Evolutionary conservation across 2,113 vertebrate genomes (phyloP).

Genomic region (Silurus asotus): DNA sequence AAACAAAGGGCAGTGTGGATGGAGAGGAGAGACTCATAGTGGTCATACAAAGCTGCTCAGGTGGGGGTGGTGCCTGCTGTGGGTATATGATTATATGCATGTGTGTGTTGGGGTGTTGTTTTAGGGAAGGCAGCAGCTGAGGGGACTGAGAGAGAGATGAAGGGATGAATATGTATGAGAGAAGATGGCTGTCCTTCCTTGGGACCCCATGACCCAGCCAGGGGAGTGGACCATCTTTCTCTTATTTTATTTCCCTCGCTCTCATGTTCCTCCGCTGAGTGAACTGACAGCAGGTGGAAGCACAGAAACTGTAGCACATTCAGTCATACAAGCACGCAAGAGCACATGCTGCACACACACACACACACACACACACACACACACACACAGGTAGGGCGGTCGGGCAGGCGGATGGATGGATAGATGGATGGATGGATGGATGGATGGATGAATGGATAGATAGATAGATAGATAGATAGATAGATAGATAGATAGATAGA

Average conservation of each 20-base stretch:
- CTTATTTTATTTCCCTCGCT: conserved; percentile 6
- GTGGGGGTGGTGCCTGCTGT: conserved; percentile 24
- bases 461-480: too few species aligned
- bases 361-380: conserved; percentile 17
- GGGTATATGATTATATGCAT: conserved; percentile 9
- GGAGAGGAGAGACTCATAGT: conserved; percentile 40
- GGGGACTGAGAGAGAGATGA: conserved; percentile 30
- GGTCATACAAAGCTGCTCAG: conserved; percentile 38
- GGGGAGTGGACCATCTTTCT: conserved; percentile 40
- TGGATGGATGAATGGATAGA: too few species aligned
- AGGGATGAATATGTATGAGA: conserved; percentile 56
- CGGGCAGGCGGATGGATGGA: too few species aligned
- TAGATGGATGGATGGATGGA: too few species aligned
- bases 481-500: too few species aligned
- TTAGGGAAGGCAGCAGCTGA: conserved; percentile 49
- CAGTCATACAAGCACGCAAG: conserved; percentile 11
- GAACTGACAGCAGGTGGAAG: conserved; percentile 50
- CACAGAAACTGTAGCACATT: conserved; percentile 39
- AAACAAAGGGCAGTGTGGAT: conserved; percentile 50
- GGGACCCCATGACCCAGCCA: conserved; percentile 47
- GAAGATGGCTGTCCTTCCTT: conserved; percentile 51
- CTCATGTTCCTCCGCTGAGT: conserved; percentile 31
- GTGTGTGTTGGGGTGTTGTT: conserved; percentile 36
- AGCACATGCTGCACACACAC: conserved; percentile 26
- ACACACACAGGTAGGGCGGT: too few species aligned